A percentile compares a stretch with the other conserved stretches of the same genome.
Evolutionary conservation across 1,140 invertebrate genomes (phyloP).

Genomic region (Theocolax elegans): DNA sequence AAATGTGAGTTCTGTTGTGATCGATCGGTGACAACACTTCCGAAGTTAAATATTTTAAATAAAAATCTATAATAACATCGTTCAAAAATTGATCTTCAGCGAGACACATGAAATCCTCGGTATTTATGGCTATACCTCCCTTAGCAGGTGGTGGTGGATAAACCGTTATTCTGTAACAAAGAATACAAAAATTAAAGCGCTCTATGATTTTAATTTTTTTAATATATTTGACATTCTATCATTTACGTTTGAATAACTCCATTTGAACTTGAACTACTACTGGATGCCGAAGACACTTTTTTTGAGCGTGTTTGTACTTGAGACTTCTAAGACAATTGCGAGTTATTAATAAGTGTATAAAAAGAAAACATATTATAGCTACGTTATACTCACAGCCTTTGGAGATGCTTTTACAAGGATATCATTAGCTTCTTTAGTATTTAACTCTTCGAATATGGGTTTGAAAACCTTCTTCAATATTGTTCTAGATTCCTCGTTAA

Average conservation of each 20-base stretch:
- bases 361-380: not conserved
- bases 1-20: slow-evolving; percentile 87
- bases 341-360: not conserved
- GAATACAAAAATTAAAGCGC: slow-evolving; percentile 42
- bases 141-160: slow-evolving; percentile 76
- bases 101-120: slow-evolving; percentile 91
- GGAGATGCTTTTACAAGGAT: slow-evolving; percentile 82
- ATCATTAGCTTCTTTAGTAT: slow-evolving; percentile 80
- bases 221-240: not conserved
- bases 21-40: slow-evolving; percentile 78
- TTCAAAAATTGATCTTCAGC: slow-evolving; percentile 95
- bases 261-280: slow-evolving; percentile 40
- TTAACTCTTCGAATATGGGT: slow-evolving; percentile 76
- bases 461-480: slow-evolving; percentile 75
- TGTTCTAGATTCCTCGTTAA: slow-evolving; percentile 74
- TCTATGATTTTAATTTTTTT: not conserved
- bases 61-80: slow-evolving; percentile 98
- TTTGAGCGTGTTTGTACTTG: slow-evolving; percentile 44
- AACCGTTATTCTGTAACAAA: slow-evolving; percentile 68
- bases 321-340: slow-evolving; percentile 37
- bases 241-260: slow-evolving; percentile 59
- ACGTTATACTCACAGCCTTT: slow-evolving; percentile 63
- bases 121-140: slow-evolving; percentile 89
- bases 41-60: slow-evolving; percentile 88
- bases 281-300: slow-evolving; percentile 38